Evolutionary conservation across 2,888 invertebrate genomes (phyloP).

Genomic region (Eristalis arbustorum): DNA sequence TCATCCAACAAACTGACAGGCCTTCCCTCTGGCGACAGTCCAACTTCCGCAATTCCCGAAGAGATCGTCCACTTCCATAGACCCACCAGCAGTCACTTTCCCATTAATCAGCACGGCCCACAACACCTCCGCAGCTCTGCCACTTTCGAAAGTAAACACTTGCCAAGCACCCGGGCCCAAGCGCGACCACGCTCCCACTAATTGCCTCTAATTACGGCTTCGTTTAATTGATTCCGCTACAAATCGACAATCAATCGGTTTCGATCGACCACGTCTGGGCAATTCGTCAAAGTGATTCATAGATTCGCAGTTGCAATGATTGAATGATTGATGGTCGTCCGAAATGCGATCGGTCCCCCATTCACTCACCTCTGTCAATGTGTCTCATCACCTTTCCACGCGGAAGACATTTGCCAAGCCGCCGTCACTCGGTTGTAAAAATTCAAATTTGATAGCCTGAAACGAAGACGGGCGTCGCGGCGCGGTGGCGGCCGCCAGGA

Average conservation of each 20-base stretch:
- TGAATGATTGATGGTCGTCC: neutral
- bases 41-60: neutral
- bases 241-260: constrained; percentile 22
- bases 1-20: neutral
- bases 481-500: constrained; percentile 52
- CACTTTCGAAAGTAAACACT: neutral
- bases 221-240: constrained; percentile 14
- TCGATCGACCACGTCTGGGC: neutral
- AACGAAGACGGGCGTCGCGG: constrained; percentile 49
- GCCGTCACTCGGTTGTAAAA: constrained; percentile 4
- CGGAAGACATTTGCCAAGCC: constrained; percentile 49
- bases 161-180: neutral
- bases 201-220: constrained; percentile 2
- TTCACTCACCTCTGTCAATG: neutral
- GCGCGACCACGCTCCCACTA: neutral
- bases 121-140: neutral
- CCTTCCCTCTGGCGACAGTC: neutral
- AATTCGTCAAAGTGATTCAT: constrained; percentile 10
- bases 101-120: neutral
- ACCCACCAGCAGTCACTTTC: neutral
- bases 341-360: neutral
- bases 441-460: constrained; percentile 52
- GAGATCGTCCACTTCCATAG: neutral
- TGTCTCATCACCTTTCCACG: constrained; percentile 54
- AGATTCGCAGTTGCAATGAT: neutral